phyloP scores from a whole-genome alignment of 1,140 invertebrate genomes.

The Camponotus pennsylvanicus region DNA sequence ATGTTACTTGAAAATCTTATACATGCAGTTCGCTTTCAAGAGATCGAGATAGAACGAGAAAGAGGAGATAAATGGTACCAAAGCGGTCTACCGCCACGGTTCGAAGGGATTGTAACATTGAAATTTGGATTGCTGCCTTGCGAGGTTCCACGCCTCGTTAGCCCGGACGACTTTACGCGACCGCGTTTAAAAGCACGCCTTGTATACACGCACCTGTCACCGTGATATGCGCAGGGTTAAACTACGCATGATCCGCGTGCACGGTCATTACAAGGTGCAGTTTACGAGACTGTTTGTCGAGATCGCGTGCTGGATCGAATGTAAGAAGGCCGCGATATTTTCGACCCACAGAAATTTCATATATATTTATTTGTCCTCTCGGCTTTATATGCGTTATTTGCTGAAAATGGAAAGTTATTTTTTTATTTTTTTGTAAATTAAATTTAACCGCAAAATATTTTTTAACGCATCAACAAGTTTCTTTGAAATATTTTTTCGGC shows the following conservation, averaged over 20 bases:
- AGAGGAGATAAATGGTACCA: neutral
- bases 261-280: neutral
- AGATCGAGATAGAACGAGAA: conserved; percentile 8
- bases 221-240: conserved; percentile 26
- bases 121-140: conserved; percentile 59
- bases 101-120: neutral
- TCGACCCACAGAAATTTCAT: neutral
- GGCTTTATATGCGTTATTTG: neutral
- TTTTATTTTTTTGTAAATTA: neutral
- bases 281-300: neutral
- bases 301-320: conserved; percentile 1
- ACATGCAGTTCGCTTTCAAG: neutral
- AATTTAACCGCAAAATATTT: conserved; percentile 7
- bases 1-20: neutral
- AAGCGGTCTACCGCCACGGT: neutral
- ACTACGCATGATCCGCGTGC: conserved; percentile 33
- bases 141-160: conserved; percentile 54
- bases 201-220: conserved; percentile 25
- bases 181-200: conserved; percentile 50
- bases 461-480: neutral
- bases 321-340: neutral
- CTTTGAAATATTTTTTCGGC: neutral
- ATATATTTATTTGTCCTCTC: neutral
- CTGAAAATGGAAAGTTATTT: neutral
- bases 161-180: conserved; percentile 14